These are phyloP conservation scores for Drosophila falleni DNA, from an alignment of 2,888 invertebrate genomes.

Conservation along the genomic window DNA sequence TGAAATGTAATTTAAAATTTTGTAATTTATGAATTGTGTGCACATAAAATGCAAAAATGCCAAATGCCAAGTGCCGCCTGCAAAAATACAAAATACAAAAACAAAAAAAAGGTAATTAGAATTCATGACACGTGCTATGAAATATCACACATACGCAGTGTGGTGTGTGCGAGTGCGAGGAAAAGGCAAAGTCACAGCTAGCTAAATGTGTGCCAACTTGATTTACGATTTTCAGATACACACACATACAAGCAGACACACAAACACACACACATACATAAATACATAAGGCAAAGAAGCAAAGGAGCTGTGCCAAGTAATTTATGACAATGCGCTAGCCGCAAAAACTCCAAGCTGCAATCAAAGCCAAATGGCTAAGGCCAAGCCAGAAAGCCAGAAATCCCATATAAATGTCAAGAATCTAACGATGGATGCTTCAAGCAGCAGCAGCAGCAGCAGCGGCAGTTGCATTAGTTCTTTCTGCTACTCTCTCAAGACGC, in stretches of 20 bases:
- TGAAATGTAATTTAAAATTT: slow-evolving; percentile 60
- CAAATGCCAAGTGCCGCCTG: slow-evolving; percentile 17
- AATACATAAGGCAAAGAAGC: slow-evolving; percentile 14
- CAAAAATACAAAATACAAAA: slow-evolving; percentile 33
- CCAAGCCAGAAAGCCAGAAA: slow-evolving; percentile 71
- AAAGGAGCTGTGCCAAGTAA: slow-evolving; percentile 65
- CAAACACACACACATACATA: background rate
- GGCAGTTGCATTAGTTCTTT: slow-evolving; percentile 51
- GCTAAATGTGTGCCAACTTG: slow-evolving; percentile 56
- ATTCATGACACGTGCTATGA: slow-evolving; percentile 80
- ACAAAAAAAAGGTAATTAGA: slow-evolving; percentile 75
- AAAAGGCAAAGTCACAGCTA: slow-evolving; percentile 43
- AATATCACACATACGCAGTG: slow-evolving; percentile 79
- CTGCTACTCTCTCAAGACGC: slow-evolving; percentile 41
- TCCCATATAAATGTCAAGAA: slow-evolving; percentile 77
- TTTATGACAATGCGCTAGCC: slow-evolving; percentile 75
- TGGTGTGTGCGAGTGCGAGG: slow-evolving; percentile 29
- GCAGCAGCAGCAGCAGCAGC: slow-evolving; percentile 33
- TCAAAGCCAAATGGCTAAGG: slow-evolving; percentile 76
- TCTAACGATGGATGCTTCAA: slow-evolving; percentile 71
- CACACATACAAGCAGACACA: slow-evolving; percentile 15
- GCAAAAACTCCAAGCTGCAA: slow-evolving; percentile 76
- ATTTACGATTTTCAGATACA: slow-evolving; percentile 76
- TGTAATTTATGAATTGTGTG: slow-evolving; percentile 69
- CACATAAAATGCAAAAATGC: slow-evolving; percentile 47